These are phyloP conservation scores for Leuciscus idus DNA, from an alignment of 2,113 vertebrate genomes.

Conservation along the genomic window DNA sequence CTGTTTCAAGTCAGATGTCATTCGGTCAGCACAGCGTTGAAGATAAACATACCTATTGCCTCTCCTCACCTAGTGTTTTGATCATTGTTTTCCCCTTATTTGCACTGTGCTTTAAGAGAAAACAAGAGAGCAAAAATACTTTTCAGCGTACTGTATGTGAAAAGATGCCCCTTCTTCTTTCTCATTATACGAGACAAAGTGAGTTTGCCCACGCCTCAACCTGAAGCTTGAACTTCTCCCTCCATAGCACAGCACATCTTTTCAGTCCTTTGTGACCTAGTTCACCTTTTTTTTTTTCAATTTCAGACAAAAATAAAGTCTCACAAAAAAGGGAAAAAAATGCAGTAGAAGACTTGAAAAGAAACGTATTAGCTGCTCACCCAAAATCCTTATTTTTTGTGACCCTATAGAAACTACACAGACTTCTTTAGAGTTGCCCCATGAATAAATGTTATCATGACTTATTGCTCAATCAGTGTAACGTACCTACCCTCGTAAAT, in stretches of 20 bases:
- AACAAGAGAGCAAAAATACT: background rate
- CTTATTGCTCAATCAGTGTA: background rate
- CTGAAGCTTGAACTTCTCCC: conserved; percentile 41
- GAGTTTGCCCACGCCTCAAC: background rate
- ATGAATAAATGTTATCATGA: background rate
- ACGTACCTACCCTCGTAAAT: background rate
- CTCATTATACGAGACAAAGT: background rate
- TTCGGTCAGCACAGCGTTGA: too few species aligned
- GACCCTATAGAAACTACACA: conserved; percentile 15
- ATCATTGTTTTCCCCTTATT: background rate
- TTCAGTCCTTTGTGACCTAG: conserved; percentile 36
- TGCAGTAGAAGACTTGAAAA: background rate
- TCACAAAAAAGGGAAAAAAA: background rate
- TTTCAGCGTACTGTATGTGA: background rate
- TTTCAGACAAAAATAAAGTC: conserved; percentile 34
- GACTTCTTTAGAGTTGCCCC: background rate
- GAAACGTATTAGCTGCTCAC: background rate
- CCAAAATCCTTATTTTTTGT: conserved; percentile 1
- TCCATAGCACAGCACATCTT: conserved; percentile 22
- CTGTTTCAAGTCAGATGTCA: too few species aligned
- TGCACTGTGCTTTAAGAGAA: background rate
- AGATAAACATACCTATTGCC: too few species aligned
- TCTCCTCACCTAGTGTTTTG: background rate
- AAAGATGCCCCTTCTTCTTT: background rate
- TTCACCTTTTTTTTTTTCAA: conserved; percentile 39